Percentiles rank a stretch among this genome's conserved stretches.
Evolutionary conservation across 2,888 invertebrate genomes (phyloP).

Genomic region (Callyntrura sp.): DNA sequence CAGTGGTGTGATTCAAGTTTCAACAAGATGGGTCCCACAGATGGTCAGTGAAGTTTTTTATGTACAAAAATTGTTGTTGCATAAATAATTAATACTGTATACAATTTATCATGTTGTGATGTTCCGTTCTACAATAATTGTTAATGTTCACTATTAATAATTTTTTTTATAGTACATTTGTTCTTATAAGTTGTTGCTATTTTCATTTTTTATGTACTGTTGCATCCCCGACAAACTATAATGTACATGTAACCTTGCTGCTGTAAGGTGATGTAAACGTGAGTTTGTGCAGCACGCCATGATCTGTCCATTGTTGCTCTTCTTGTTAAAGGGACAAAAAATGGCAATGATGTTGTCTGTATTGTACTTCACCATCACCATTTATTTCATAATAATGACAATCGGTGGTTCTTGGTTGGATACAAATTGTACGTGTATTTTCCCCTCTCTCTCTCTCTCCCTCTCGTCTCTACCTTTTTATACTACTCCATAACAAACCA

Average conservation of each 20-base stretch:
- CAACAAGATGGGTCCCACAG: conserved; percentile 68
- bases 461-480: not conserved
- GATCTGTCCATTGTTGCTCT: not conserved
- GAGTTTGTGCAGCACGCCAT: not conserved
- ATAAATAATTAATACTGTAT: not conserved
- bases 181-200: not conserved
- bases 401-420: not conserved
- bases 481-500: not conserved
- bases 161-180: not conserved
- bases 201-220: not conserved
- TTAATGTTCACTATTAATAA: not conserved
- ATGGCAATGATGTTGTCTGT: not conserved
- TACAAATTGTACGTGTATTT: too few species aligned
- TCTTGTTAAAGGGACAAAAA: not conserved
- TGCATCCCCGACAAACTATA: not conserved
- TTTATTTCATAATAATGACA: not conserved
- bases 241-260: not conserved
- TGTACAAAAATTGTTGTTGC: not conserved
- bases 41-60: conserved; percentile 64
- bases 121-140: not conserved
- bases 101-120: not conserved
- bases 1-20: not conserved
- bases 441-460: too few species aligned
- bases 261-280: not conserved
- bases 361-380: not conserved